Conservation (phyloP, 2,113 vertebrate genomes). For the Trinectes maculatus region DNA sequence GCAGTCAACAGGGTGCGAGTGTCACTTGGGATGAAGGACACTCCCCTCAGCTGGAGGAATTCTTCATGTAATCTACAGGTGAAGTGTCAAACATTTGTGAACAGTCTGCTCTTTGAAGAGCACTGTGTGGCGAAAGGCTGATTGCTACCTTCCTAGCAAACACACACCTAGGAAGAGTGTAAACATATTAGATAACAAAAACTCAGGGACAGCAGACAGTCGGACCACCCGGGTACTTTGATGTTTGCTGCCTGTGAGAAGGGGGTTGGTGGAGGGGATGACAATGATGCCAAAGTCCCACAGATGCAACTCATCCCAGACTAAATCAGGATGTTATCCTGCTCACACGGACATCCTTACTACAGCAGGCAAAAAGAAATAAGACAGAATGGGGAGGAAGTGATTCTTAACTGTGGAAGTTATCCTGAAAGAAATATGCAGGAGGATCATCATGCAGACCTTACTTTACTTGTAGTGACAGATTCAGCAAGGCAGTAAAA, state of each 20-base stretch:
- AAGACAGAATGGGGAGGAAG: slow-evolving; percentile 57
- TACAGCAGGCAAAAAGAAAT: slow-evolving; percentile 52
- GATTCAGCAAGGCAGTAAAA: slow-evolving; percentile 25
- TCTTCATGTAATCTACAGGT: slow-evolving; percentile 36
- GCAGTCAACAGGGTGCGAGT: slow-evolving; percentile 4
- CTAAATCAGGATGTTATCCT: slow-evolving; percentile 79
- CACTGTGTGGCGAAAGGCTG: slow-evolving; percentile 44
- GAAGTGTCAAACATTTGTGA: slow-evolving; percentile 49
- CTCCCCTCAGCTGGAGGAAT: slow-evolving; percentile 12
- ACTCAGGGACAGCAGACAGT: slow-evolving; percentile 42
- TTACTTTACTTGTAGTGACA: slow-evolving; percentile 35
- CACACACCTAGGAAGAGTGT: slow-evolving; percentile 53
- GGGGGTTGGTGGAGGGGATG: slow-evolving; percentile 23
- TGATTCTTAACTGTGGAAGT: slow-evolving; percentile 67
- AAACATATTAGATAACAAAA: slow-evolving; percentile 56
- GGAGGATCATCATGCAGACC: slow-evolving; percentile 20
- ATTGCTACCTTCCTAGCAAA: slow-evolving; percentile 65
- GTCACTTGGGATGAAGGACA: neutral
- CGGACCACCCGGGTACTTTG: slow-evolving; percentile 74
- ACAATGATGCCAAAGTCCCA: slow-evolving; percentile 53
- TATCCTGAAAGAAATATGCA: slow-evolving; percentile 65
- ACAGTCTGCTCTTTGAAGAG: slow-evolving; percentile 61
- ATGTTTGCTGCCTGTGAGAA: slow-evolving; percentile 59
- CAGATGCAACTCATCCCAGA: slow-evolving; percentile 57
- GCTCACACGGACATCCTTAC: slow-evolving; percentile 72